These are phyloP conservation scores for Gallinago solitaria DNA, from an alignment of 2,797 vertebrate genomes.

Conservation along the genomic window DNA sequence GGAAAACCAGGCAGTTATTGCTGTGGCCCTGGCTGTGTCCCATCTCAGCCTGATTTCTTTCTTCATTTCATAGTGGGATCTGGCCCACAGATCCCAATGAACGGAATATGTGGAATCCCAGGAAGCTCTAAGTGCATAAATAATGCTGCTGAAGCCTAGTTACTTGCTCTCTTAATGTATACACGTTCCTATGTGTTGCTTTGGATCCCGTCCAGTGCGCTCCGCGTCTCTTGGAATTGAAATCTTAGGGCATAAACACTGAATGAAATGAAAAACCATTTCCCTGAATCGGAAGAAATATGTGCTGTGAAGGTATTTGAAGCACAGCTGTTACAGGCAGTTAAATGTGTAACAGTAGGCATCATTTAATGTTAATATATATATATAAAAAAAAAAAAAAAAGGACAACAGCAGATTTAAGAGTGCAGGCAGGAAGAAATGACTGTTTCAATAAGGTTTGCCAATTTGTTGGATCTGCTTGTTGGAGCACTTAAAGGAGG, in stretches of 20 bases:
- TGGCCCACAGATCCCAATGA: background rate
- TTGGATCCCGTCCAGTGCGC: background rate
- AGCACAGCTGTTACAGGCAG: background rate
- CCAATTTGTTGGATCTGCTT: background rate
- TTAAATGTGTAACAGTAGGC: background rate
- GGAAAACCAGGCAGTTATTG: too few species aligned
- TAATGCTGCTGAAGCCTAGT: background rate
- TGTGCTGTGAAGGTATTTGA: background rate
- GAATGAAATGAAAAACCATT: background rate
- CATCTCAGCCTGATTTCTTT: background rate
- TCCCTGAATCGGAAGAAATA: background rate
- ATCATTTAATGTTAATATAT: background rate
- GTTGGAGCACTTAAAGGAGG: background rate
- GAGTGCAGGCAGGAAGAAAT: background rate
- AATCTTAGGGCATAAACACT: background rate
- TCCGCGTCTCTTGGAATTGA: background rate
- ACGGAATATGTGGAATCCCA: rapidly evolving
- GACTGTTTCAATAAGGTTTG: background rate
- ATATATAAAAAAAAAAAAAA: background rate
- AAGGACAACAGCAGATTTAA: rapidly evolving
- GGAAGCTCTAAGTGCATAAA: background rate
- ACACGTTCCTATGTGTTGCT: rapidly evolving
- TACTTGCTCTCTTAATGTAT: background rate
- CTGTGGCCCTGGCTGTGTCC: background rate
- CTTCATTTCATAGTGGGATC: background rate